Conservation (phyloP, 2,888 invertebrate genomes). For the Alcis repandata region DNA sequence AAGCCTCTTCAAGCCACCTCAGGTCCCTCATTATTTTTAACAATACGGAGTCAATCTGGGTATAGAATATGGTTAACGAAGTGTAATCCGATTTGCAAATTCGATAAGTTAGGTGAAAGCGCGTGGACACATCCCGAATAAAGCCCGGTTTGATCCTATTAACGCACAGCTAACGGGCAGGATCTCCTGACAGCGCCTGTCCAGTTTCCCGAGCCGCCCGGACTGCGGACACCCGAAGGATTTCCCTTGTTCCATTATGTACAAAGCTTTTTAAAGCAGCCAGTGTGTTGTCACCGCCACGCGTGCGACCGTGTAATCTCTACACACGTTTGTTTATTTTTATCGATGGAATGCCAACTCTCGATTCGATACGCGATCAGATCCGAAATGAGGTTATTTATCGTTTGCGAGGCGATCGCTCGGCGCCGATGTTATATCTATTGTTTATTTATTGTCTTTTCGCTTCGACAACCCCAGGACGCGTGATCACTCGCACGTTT, state of each 20-base stretch:
- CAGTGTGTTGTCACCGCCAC: constrained; percentile 43
- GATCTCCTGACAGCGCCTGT: constrained; percentile 75
- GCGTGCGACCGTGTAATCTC: constrained; percentile 53
- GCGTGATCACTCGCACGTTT: constrained; percentile 35
- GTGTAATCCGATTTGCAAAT: constrained; percentile 85
- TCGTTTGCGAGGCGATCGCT: constrained; percentile 54
- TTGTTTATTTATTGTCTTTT: constrained; percentile 58
- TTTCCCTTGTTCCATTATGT: constrained; percentile 57
- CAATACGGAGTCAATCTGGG: constrained; percentile 40
- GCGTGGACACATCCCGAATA: constrained; percentile 82
- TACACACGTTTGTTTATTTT: constrained; percentile 59
- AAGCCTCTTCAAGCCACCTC: constrained; percentile 10
- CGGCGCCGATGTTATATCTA: constrained; percentile 51
- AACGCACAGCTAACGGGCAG: constrained; percentile 82
- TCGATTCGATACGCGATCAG: constrained; percentile 52
- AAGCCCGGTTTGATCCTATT: constrained; percentile 85
- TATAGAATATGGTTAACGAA: constrained; percentile 74
- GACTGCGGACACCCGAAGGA: constrained; percentile 54
- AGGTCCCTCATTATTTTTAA: constrained; percentile 43
- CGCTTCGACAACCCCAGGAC: constrained; percentile 36
- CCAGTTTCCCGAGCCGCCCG: constrained; percentile 69
- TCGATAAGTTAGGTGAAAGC: constrained; percentile 85
- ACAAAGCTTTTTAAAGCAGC: constrained; percentile 55
- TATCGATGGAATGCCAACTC: constrained; percentile 59
- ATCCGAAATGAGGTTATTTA: constrained; percentile 61